A percentile compares a stretch with the other conserved stretches of the same genome.
Conservation (phyloP, 2,888 invertebrate species). For the Cataglyphis cursor region DNA sequence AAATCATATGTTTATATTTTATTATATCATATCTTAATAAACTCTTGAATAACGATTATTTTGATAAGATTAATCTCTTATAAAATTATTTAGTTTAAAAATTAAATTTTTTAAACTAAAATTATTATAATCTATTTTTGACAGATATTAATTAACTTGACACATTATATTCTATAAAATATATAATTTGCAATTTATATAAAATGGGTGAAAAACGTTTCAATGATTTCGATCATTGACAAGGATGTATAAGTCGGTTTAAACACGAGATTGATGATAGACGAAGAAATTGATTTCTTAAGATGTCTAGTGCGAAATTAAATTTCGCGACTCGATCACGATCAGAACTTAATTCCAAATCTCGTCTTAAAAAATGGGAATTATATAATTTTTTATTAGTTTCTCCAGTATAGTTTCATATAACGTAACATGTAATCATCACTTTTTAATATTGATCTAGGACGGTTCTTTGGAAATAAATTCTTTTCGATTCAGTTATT, state of each 20-base stretch:
- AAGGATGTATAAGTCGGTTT: background rate
- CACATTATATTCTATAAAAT: background rate
- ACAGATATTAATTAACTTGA: background rate
- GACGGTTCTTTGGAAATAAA: background rate
- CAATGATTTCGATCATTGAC: background rate
- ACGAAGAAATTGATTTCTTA: background rate
- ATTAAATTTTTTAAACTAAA: background rate
- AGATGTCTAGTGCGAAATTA: background rate
- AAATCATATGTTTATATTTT: background rate
- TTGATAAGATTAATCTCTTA: too few species aligned
- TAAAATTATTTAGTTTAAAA: too few species aligned
- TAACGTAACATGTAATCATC: too few species aligned
- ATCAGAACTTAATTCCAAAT: too few species aligned
- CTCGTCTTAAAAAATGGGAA: too few species aligned
- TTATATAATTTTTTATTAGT: too few species aligned
- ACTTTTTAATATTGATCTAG: too few species aligned
- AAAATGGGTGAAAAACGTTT: background rate
- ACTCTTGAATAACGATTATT: background rate
- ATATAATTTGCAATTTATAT: background rate
- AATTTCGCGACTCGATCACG: background rate
- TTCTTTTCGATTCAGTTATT: background rate
- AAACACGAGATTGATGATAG: background rate
- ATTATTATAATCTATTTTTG: background rate
- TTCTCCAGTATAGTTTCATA: too few species aligned
- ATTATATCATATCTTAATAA: background rate